These are phyloP conservation scores for Oenanthe melanoleuca DNA, from an alignment of 2,113 vertebrate genomes.

Conservation along the genomic window DNA sequence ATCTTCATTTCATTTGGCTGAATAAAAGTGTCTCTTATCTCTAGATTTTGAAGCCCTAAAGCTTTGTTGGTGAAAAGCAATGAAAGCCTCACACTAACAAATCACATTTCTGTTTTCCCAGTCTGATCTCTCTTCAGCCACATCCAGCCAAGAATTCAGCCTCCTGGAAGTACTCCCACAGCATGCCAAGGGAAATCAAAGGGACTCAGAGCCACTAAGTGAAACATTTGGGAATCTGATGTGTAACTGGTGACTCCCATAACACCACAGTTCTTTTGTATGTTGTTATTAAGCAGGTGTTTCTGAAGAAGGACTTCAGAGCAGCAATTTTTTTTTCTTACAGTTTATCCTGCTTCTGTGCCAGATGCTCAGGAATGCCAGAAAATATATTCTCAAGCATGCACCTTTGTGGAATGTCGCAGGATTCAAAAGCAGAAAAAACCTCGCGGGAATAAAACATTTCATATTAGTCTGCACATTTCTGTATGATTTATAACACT, in stretches of 20 bases:
- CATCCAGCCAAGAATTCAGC: not conserved
- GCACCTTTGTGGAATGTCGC: not conserved
- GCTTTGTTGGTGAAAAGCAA: not conserved
- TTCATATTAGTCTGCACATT: not conserved
- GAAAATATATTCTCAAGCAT: not conserved
- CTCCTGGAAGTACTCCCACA: not conserved
- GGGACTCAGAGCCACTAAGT: not conserved
- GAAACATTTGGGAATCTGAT: not conserved
- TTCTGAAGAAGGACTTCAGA: not conserved
- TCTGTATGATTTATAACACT: not conserved
- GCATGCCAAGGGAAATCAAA: constrained; percentile 22
- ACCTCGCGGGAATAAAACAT: not conserved
- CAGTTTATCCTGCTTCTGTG: not conserved
- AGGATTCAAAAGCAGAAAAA: not conserved
- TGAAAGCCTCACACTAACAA: not conserved
- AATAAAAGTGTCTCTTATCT: not conserved
- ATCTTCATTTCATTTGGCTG: not conserved
- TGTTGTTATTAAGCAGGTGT: not conserved
- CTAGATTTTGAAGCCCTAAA: not conserved
- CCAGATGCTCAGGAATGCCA: not conserved
- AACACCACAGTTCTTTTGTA: not conserved
- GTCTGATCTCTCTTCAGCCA: not conserved
- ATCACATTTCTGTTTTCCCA: not conserved
- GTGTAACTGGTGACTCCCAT: not conserved
- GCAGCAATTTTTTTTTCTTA: not conserved